Evolutionary conservation across 1,140 invertebrate genomes (phyloP).

Genomic region (Ceratosolen fusciceps): DNA sequence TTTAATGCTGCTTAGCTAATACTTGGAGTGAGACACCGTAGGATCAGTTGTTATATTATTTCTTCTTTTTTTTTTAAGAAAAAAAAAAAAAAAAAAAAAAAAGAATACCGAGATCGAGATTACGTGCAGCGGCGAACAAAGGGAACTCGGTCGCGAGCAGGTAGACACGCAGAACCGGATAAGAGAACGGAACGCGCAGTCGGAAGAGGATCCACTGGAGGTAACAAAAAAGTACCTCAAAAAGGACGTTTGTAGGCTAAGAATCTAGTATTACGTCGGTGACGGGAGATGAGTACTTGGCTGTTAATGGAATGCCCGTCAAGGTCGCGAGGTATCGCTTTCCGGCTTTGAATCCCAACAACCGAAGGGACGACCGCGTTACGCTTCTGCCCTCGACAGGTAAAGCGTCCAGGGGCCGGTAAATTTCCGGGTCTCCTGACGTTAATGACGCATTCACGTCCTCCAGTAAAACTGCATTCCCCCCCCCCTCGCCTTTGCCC

Average conservation of each 20-base stretch:
- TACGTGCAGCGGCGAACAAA: too few relatives aligned
- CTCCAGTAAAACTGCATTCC: slow-evolving; percentile 1
- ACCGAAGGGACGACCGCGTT: not conserved
- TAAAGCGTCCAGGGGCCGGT: not conserved
- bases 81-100: too few relatives aligned
- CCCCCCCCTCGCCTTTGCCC: not conserved
- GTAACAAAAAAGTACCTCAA: slow-evolving; percentile 1
- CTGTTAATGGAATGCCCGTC: slow-evolving; percentile 30
- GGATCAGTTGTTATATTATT: too few relatives aligned
- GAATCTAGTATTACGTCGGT: slow-evolving; percentile 37
- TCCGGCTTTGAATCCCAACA: not conserved
- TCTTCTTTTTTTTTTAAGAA: too few relatives aligned
- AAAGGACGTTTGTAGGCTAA: not conserved
- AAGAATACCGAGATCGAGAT: too few relatives aligned
- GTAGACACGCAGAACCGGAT: not conserved
- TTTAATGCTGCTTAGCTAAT: too few relatives aligned
- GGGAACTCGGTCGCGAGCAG: too few relatives aligned
- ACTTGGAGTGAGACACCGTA: too few relatives aligned
- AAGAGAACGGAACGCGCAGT: not conserved
- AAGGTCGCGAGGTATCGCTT: slow-evolving; percentile 13
- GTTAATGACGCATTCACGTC: slow-evolving; percentile 25
- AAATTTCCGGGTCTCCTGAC: slow-evolving; percentile 8
- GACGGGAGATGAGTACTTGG: not conserved
- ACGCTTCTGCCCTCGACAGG: not conserved
- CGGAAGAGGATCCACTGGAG: not conserved